Conservation (phyloP, 2,888 invertebrate genomes). For the Teleiodes luculella region DNA sequence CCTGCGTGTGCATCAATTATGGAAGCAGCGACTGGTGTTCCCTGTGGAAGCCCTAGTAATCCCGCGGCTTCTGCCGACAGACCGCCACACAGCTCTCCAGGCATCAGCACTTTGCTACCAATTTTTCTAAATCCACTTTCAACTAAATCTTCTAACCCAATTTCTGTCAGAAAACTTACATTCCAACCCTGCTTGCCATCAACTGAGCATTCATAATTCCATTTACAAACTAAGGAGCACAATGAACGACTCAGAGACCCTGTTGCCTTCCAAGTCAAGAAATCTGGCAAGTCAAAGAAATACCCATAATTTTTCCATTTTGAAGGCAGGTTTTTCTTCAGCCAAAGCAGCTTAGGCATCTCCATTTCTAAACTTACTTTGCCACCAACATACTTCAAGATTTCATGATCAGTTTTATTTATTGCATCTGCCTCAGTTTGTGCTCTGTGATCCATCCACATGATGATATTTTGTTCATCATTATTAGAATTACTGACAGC, state of each 20-base stretch:
- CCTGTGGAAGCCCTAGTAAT: conserved; percentile 82
- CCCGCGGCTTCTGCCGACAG: conserved; percentile 81
- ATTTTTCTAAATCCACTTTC: conserved; percentile 83
- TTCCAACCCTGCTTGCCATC: conserved; percentile 84
- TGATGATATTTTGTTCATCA: conserved; percentile 88
- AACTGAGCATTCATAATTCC: conserved; percentile 88
- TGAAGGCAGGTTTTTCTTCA: conserved; percentile 84
- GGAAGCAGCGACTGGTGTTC: conserved; percentile 91
- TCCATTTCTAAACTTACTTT: conserved; percentile 98
- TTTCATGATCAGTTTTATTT: conserved; percentile 85
- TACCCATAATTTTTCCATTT: conserved; percentile 85
- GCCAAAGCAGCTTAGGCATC: conserved; percentile 95
- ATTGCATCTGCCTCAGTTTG: conserved; percentile 87
- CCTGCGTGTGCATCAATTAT: conserved; percentile 98
- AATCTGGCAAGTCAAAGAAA: conserved; percentile 96
- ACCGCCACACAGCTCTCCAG: conserved; percentile 86
- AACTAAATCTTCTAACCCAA: conserved; percentile 87
- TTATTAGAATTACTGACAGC: conserved; percentile 83
- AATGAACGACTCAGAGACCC: conserved; percentile 86
- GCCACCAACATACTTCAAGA: conserved; percentile 92
- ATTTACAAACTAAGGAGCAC: conserved; percentile 96
- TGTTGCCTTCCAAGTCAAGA: conserved; percentile 94
- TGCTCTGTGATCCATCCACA: conserved; percentile 97
- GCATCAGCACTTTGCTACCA: conserved; percentile 82
- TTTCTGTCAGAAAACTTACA: conserved; percentile 81